These are phyloP conservation scores for Sakesphorus luctuosus DNA, from an alignment of 2,113 vertebrate genomes.

Conservation along the genomic window DNA sequence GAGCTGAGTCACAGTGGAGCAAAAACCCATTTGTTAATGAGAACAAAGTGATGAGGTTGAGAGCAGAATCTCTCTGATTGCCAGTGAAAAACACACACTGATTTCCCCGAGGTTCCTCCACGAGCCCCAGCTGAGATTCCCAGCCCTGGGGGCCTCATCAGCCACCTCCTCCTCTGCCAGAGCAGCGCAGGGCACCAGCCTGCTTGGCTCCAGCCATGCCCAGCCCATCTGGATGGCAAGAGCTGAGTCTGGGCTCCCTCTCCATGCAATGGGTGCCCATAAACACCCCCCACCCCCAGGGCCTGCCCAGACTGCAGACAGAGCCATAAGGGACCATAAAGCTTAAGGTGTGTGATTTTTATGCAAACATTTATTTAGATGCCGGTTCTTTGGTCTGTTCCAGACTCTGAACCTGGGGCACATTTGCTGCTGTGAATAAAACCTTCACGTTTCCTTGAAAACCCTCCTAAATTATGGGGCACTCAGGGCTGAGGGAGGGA, in stretches of 20 bases:
- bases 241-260: accelerated
- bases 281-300: neutral
- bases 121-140: neutral
- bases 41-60: neutral
- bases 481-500: neutral
- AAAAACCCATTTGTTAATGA: neutral
- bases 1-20: neutral
- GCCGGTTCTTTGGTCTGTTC: neutral
- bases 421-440: accelerated
- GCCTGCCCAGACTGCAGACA: neutral
- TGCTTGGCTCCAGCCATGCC: neutral
- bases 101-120: neutral
- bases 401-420: neutral
- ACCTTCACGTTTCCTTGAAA: neutral
- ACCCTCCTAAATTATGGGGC: neutral
- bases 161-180: neutral
- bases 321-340: neutral
- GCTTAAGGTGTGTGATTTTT: conserved; percentile 13
- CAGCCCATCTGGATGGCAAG: neutral
- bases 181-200: neutral
- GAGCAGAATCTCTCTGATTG: neutral
- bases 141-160: neutral
- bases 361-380: conserved; percentile 14
- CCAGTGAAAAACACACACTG: neutral
- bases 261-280: accelerated